Percentiles rank a stretch among this genome's conserved stretches.
These are phyloP conservation scores for Danio jaintianensis DNA, from an alignment of 2,797 vertebrate genomes.

Conservation along the genomic window DNA sequence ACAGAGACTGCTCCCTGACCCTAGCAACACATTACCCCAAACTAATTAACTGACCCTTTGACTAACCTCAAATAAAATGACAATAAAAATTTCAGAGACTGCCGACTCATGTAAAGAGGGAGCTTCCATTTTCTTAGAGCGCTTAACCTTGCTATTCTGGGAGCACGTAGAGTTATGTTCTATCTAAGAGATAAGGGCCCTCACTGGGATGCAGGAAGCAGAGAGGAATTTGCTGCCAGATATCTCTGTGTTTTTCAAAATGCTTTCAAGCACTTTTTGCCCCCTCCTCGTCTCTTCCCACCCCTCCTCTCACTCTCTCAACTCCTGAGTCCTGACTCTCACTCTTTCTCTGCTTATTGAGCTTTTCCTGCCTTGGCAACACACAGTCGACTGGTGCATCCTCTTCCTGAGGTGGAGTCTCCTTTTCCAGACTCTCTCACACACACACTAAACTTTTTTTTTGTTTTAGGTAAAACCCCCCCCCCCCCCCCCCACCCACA, in stretches of 20 bases:
- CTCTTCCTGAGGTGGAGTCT: constrained; percentile 87
- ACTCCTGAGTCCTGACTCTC: constrained; percentile 57
- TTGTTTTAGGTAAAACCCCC: constrained; percentile 12
- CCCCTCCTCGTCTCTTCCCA: constrained; percentile 21
- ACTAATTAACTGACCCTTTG: background rate
- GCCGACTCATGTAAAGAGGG: background rate
- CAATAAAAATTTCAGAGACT: background rate
- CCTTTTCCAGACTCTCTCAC: constrained; percentile 76
- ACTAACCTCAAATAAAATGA: background rate
- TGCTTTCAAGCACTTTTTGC: constrained; percentile 57
- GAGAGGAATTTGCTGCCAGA: constrained; percentile 81
- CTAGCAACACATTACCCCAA: background rate
- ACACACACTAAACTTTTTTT: constrained; percentile 23
- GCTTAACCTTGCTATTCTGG: constrained; percentile 75
- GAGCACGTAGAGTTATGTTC: constrained; percentile 75
- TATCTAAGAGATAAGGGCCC: constrained; percentile 81
- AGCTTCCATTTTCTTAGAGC: constrained; percentile 39
- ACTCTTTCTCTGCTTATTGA: constrained; percentile 50
- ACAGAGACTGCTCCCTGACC: background rate
- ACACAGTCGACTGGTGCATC: constrained; percentile 81
- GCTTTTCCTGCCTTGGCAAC: constrained; percentile 73
- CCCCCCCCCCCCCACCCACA: constrained; percentile 56
- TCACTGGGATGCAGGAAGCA: constrained; percentile 81
- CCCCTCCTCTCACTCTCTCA: constrained; percentile 22
- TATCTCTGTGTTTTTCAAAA: constrained; percentile 79